Percentiles rank a stretch among this genome's conserved stretches.
Evolutionary conservation across 2,113 vertebrate genomes (phyloP).

Genomic region (Urocynchramus pylzowi): DNA sequence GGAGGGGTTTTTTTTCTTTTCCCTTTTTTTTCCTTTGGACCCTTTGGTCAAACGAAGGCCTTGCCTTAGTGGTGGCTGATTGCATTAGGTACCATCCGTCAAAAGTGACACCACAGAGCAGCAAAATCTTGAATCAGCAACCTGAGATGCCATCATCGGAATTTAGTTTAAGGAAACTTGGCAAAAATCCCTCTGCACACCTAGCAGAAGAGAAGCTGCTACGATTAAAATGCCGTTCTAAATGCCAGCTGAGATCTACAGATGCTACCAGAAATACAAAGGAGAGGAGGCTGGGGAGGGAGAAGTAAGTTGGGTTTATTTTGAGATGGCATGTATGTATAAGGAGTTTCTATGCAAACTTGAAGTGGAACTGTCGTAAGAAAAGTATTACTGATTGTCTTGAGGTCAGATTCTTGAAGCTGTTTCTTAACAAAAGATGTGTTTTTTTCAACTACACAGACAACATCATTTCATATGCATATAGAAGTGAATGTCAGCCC

Average conservation of each 20-base stretch:
- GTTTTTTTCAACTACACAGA: not conserved
- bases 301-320: not conserved
- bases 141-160: slow-evolving; percentile 74
- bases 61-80: slow-evolving; percentile 76
- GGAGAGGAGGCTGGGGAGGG: not conserved
- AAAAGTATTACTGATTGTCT: not conserved
- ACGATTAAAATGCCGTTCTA: slow-evolving; percentile 59
- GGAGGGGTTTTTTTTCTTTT: not conserved
- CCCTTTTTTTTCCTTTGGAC: not conserved
- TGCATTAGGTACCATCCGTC: slow-evolving; percentile 85
- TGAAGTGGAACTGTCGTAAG: not conserved
- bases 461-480: not conserved
- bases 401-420: not conserved
- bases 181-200: slow-evolving; percentile 63
- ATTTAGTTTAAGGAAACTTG: slow-evolving; percentile 79
- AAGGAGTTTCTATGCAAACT: not conserved
- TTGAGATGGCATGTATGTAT: not conserved
- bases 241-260: slow-evolving; percentile 45
- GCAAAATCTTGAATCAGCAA: slow-evolving; percentile 81
- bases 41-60: slow-evolving; percentile 54
- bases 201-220: slow-evolving; percentile 58
- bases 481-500: not conserved
- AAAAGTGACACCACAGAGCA: slow-evolving; percentile 78
- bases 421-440: not conserved
- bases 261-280: slow-evolving; percentile 12